Evolutionary conservation across 1,140 invertebrate genomes (phyloP), one percentile per base, ranked within the genome.

Genomic region (Cyphomyrmex costatus): DNA sequence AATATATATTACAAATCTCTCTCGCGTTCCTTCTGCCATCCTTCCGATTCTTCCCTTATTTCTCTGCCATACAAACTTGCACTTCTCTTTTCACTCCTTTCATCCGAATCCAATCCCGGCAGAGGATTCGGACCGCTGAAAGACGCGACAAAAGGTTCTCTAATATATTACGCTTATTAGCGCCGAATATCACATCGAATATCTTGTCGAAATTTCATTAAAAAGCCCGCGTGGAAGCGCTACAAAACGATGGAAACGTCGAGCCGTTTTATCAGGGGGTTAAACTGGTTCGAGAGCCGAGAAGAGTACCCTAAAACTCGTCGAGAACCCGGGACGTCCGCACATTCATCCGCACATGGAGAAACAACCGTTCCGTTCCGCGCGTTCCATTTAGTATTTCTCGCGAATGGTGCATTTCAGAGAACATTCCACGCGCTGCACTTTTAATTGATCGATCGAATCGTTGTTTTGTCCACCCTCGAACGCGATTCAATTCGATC

Each of bases 101-200:
- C 88, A 85, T 85, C 90, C 79, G 79, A 89, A 86, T 87, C 76
- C 77, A 66, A 85, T 80, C 49, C 61, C 66, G 68, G 46, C 89
- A 79, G 36, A 42, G 87, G 90, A 90, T 87, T 91, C 91, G 88
- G 65, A 63, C 84, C 51, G 92, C 85, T 92, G 92, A 92, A 92
- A 93, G 91, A 89, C 88, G 86, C 87, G 68, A 93, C 91, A 92
- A 93, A 93, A 86, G 90, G 91, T 88, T 86, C 89, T 83, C 91
- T 92, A 88, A 93, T 93, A 93, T 93, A 93, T 93, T 92, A 93
- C 92, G 89, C 91, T 91, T 92, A 93, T 93, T 93, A 93, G 92
- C 92, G 88, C 86, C 86, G 86, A 71, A 66, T 66, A 66, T 82
- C 5, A 58, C 60, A 33, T 58, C 65, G 66, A 51, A 68, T 83